Base-by-base conservation (phyloP, 1,140 invertebrate genomes). In the Agrilus planipennis region DNA sequence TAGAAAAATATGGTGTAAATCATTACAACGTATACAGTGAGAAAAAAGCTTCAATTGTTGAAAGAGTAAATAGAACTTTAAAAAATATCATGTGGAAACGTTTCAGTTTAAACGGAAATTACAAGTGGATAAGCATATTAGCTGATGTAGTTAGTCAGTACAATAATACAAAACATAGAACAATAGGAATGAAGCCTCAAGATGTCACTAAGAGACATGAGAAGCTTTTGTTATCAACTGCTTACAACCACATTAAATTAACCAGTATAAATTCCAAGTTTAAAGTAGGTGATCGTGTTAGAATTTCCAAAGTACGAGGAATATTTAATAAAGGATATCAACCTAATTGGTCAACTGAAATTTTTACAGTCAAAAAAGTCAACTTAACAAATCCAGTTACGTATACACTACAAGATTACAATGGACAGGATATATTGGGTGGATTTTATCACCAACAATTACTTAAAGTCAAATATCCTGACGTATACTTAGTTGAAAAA, bases 31-130 rank as follows among this genome's bases (percentile, higher is more conserved):
- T 63, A 12, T 63, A 54, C 52, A 58, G 50, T 39, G 49, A 48
- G 23, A 55, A 57, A 25, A 73, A 71, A 57, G 63, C 62, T n/a
- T 54, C 57, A 10, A 55, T 69, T 38, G 57, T 61, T 23, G 68
- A 70, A 53, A 32, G 67, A 39, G 63, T 68, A 37, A 65, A 66
- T 51, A 42, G 61, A 44, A 69, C 62, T 10, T 41, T 71, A 28
- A 69, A 68, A 57, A 45, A 38, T 14, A 61, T 56, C 49, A 55
- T 70, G 45, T 70, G 52, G 46, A 58, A 56, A 46, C 36, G 64
- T 48, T 69, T 70, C 46, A 64, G 58, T 47, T 43, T 56, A 34
- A 47, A 55, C 14, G 63, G 62, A 3, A 59, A 50, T 16, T 54
- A 63, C 41, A 58, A 58, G n/a, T n/a, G n/a, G n/a, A n/a, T n/a